These are phyloP conservation scores for Diuraphis noxia DNA, from an alignment of 1,140 invertebrate genomes.

Conservation along the genomic window DNA sequence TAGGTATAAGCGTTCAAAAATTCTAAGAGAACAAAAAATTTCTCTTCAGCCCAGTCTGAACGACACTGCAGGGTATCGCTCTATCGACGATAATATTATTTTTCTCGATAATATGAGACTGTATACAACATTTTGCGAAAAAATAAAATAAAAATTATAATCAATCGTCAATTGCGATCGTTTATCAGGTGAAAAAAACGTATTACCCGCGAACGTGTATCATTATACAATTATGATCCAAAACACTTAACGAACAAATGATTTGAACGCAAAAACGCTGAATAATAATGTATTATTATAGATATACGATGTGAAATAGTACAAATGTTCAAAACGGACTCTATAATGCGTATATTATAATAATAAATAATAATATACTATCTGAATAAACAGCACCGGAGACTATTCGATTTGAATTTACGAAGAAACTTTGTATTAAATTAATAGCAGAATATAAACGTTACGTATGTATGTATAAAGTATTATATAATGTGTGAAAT, in stretches of 20 bases:
- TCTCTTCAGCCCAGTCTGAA: background rate
- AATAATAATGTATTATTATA: background rate
- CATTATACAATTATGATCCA: background rate
- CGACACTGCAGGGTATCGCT: too few species aligned
- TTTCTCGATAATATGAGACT: background rate
- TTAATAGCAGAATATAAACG: background rate
- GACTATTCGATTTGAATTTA: conserved; percentile 25
- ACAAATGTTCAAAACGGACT: background rate
- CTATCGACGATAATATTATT: background rate
- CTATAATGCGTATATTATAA: background rate
- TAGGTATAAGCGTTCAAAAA: too few species aligned
- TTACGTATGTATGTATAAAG: too few species aligned
- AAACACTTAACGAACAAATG: background rate
- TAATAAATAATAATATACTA: background rate
- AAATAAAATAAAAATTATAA: background rate
- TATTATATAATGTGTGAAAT: too few species aligned
- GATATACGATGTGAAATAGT: background rate
- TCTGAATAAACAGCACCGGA: background rate
- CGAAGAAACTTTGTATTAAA: background rate
- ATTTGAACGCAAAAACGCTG: background rate
- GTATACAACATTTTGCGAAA: too few species aligned
- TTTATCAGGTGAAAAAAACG: background rate
- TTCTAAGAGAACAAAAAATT: background rate
- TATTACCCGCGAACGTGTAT: background rate
- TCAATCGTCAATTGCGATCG: background rate